Base-by-base conservation (phyloP, 1,140 invertebrate genomes). In the Lepidurus packardi region DNA sequence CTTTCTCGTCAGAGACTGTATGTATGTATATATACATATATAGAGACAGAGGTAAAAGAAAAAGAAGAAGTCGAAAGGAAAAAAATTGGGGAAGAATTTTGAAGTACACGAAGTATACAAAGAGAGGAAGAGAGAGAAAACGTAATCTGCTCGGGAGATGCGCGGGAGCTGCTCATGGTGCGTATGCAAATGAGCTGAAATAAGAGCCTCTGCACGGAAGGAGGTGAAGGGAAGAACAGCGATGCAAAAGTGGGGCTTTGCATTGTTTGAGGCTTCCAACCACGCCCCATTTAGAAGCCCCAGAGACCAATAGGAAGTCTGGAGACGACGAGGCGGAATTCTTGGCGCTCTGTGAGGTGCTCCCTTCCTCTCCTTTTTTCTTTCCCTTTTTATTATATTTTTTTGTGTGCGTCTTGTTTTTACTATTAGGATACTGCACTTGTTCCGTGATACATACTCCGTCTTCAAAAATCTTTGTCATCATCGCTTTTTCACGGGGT, bases 271-370 rank as follows among this genome's bases (percentile, higher is more conserved):
- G 53, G 53, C 13, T 13, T 65, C 34, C 53, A 65, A 21, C 53
- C 53, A 65, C 53, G 53, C 53, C 53, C 53, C 53, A 65, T 65
- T 65, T 65, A 65, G 53, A 21, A 65, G 21, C 53, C 53, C 53
- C 53, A 65, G 53, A 65, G 53, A 65, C 53, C 53, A 65, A 65
- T 65, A 65, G 53, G 53, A 65, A 65, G 53, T 65, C 53, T 65
- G 53, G 53, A 65, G 53, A 65, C 53, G 53, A 65, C 53, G 53
- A 65, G 53, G 53, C 53, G 53, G 53, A 65, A 65, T 65, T 13
- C 53, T 65, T 65, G 53, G 21, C 53, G 53, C 53, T 65, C 16
- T 47, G 45, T 65, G 16, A n/a, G 53, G 53, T 16, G 13, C 16
- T 21, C 53, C 53, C 8, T 13, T n/a, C 16, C 53, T 65, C n/a